Conservation (phyloP, 1,140 invertebrate genomes). For the Cherax destructor region DNA sequence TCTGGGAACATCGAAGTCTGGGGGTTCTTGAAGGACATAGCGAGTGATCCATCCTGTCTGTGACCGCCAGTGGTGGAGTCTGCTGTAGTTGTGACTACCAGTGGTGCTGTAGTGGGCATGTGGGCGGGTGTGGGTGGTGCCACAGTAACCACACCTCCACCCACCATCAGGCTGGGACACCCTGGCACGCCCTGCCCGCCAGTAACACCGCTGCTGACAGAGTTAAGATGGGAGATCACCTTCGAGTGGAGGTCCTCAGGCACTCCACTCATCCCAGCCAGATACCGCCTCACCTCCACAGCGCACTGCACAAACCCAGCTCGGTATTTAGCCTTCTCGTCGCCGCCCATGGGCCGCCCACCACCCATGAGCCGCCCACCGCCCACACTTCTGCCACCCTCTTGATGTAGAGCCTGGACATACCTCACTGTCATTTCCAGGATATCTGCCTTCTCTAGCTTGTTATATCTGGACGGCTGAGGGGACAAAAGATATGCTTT, state of each 20-base stretch:
- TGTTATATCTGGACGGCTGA: constrained; percentile 45
- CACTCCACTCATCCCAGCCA: constrained; percentile 29
- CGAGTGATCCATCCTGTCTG: not conserved
- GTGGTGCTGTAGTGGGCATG: not conserved
- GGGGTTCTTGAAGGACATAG: not conserved
- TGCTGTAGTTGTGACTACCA: not conserved
- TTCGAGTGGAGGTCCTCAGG: constrained; percentile 42
- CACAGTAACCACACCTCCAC: constrained; percentile 39
- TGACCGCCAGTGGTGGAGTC: not conserved
- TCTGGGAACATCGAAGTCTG: not conserved
- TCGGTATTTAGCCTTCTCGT: constrained; percentile 51
- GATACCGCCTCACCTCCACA: constrained; percentile 47
- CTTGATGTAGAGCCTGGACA: constrained; percentile 49
- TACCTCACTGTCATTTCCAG: constrained; percentile 59
- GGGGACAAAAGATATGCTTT: not conserved
- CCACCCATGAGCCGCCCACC: constrained; percentile 17
- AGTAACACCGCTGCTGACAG: constrained; percentile 29
- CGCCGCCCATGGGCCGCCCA: constrained; percentile 2
- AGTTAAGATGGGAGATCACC: constrained; percentile 52
- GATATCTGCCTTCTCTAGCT: constrained; percentile 61
- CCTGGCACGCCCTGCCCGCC: not conserved
- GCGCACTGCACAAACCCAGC: constrained; percentile 57
- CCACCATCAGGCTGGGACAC: constrained; percentile 25
- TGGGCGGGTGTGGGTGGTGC: constrained; percentile 12
- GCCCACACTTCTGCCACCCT: not conserved